Conservation (phyloP, 2,797 vertebrate species). For the Eidolon dupreanum region DNA sequence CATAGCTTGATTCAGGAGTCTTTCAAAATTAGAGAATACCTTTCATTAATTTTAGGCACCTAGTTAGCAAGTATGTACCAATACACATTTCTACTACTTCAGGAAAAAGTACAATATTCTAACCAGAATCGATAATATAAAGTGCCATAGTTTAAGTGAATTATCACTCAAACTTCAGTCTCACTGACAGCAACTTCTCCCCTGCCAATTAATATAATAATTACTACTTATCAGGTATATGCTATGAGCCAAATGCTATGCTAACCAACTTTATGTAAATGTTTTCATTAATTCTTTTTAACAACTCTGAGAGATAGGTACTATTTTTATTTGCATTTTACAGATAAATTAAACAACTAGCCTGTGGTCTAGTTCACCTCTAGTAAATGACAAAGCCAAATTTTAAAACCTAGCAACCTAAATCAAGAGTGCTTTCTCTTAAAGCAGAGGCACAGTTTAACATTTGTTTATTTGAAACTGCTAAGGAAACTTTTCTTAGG, state of each 20-base stretch:
- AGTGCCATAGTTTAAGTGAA: neutral
- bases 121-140: neutral
- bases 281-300: neutral
- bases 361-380: neutral
- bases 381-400: slow-evolving; percentile 25
- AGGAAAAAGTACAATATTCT: neutral
- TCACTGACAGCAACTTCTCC: neutral
- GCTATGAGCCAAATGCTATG: neutral
- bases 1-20: neutral
- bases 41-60: neutral
- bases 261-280: neutral
- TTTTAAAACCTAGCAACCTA: neutral
- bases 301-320: neutral
- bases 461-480: slow-evolving; percentile 35
- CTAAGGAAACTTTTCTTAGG: slow-evolving; percentile 1
- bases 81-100: neutral
- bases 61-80: neutral
- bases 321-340: neutral
- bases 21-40: slow-evolving; percentile 7
- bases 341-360: neutral
- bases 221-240: neutral
- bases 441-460: neutral
- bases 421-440: neutral
- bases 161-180: neutral
- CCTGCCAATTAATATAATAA: neutral